These are phyloP conservation scores for Lapara coniferarum DNA, from an alignment of 2,888 invertebrate species.

Conservation along the genomic window DNA sequence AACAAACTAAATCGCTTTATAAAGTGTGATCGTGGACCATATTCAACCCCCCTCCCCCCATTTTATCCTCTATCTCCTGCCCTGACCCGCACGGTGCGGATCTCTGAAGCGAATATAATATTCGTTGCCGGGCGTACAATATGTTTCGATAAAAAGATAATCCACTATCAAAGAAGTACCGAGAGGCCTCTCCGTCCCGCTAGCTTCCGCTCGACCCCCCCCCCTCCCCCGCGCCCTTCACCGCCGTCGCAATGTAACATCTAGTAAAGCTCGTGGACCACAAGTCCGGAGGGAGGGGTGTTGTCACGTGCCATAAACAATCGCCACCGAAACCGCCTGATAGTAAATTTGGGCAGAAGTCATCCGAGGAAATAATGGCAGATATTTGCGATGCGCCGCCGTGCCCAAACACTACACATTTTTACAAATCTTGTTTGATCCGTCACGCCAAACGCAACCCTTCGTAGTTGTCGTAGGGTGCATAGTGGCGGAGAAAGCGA, in stretches of 20 bases:
- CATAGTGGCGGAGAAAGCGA: slow-evolving; percentile 30
- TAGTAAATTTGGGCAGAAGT: slow-evolving; percentile 67
- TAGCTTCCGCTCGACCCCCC: slow-evolving; percentile 21
- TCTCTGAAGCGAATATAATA: slow-evolving; percentile 29
- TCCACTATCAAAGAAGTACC: slow-evolving; percentile 29
- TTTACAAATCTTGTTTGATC: not conserved
- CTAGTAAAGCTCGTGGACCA: slow-evolving; percentile 62
- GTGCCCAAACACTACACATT: slow-evolving; percentile 1
- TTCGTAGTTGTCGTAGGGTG: slow-evolving; percentile 35
- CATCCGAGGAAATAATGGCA: slow-evolving; percentile 66
- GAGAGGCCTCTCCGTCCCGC: not conserved
- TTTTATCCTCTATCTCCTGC: not conserved
- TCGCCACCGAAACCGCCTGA: slow-evolving; percentile 65
- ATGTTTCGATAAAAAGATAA: slow-evolving; percentile 55
- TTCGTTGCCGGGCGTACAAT: slow-evolving; percentile 37
- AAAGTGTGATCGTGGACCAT: not conserved
- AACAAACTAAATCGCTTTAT: too few species aligned
- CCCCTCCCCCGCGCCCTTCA: slow-evolving; percentile 46
- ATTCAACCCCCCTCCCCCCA: not conserved
- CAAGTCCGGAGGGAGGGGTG: slow-evolving; percentile 38
- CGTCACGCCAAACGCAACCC: slow-evolving; percentile 30
- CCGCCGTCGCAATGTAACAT: too few species aligned
- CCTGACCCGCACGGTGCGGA: not conserved
- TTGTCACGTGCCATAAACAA: slow-evolving; percentile 56
- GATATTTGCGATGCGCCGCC: slow-evolving; percentile 54